Percentiles rank a stretch among this genome's conserved stretches.
These are phyloP conservation scores for Heloderma charlesbogerti DNA, from an alignment of 2,113 vertebrate species.

Conservation along the genomic window DNA sequence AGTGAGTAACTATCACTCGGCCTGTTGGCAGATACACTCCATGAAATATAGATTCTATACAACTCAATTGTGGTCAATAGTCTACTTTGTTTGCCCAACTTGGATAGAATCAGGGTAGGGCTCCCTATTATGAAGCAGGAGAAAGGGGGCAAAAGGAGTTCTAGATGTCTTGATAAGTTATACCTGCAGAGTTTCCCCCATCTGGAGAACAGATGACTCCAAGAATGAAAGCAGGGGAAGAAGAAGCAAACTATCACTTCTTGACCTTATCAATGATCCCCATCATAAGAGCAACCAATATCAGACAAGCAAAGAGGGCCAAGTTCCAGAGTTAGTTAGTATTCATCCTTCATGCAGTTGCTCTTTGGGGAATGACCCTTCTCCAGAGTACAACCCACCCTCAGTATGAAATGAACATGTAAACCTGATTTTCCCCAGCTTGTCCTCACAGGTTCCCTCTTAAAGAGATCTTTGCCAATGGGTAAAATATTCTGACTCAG, in stretches of 20 bases:
- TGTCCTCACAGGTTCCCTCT: no score
- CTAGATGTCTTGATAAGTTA: not conserved
- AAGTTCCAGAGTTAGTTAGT: not conserved
- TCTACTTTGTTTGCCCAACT: not conserved
- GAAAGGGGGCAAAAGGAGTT: no score
- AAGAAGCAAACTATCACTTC: not conserved
- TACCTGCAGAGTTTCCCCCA: not conserved
- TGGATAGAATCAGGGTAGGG: not conserved
- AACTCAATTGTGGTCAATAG: not conserved
- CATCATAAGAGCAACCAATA: not conserved
- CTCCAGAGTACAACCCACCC: not conserved
- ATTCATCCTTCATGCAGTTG: not conserved
- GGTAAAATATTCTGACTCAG: not conserved
- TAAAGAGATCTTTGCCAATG: not conserved
- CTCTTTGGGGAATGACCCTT: not conserved
- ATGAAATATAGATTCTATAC: not conserved
- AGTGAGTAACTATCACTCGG: not conserved
- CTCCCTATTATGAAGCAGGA: not conserved
- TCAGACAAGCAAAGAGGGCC: not conserved
- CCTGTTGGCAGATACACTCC: not conserved
- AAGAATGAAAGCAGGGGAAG: not conserved
- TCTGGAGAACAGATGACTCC: not conserved
- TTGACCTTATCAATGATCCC: not conserved
- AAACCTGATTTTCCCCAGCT: not conserved
- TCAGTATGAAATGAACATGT: no score